Base-by-base conservation (phyloP, 2,113 vertebrate species). In the Myodes glareolus region DNA sequence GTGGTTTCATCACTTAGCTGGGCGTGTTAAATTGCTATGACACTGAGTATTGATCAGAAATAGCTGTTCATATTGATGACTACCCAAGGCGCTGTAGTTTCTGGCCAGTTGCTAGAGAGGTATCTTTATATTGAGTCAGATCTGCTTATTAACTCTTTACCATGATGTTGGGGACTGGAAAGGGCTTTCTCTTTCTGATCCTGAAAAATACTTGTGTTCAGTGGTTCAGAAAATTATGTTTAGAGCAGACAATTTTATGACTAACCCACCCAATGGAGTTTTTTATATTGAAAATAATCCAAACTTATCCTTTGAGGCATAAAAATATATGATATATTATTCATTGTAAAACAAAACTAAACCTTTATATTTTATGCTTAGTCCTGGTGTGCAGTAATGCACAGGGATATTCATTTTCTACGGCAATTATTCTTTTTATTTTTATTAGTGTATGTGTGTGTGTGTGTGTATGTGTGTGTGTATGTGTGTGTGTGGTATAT, bases 141-240 rank as follows among this genome's bases (percentile, higher is more conserved):
- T 55, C 36, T 58, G 55, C 19, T 84, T 77, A 72, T 10, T 91
- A 78, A 84, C 12, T 65, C 63, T 65, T 25, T 61, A 58, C 67
- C 2, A 1, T 55, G 33, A 68, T 84, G 92, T 88, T 25, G 61
- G 27, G 27, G 47, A 29, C 39, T 68, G 36, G 29, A 27, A 78
- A 81, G 45, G 76, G 11, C 19, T 86, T 95, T 89, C 39, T 95
- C 17, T 95, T 84, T 58, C 72, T 75, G 39, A 94, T 47, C 75
- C 39, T 92, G 58, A n/a, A 72, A 87, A 92, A 81, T 77, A 39
- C 78, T 36, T 39, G 73, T 94, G 45, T 72, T 94, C 72, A 87
- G 67, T 93, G 86, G 72, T 88, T 90, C 72, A 92, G 95, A 94
- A 97, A 95, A 94, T 96, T 95, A 90, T 92, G 90, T 97, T 97